Conservation (phyloP, 2,113 vertebrate genomes). For the Crotalus tigris region DNA sequence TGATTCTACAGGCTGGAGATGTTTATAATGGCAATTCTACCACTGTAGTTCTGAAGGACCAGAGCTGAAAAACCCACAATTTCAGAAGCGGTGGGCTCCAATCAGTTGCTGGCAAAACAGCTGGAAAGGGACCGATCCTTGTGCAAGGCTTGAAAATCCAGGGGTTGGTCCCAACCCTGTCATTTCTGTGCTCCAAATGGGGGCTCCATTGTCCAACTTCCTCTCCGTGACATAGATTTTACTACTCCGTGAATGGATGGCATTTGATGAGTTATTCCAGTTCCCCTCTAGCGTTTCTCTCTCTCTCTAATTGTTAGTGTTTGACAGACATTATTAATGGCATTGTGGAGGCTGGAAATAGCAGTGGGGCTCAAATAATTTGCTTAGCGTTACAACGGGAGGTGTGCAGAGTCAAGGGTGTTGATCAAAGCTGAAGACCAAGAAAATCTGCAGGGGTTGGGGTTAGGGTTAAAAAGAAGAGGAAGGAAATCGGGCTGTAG, state of each 20-base stretch:
- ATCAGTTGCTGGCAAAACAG: background rate
- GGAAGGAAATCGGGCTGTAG: accelerated
- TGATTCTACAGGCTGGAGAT: background rate
- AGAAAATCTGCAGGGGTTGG: background rate
- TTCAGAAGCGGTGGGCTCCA: background rate
- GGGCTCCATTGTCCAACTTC: background rate
- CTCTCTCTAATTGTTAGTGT: background rate
- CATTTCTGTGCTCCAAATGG: background rate
- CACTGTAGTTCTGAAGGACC: background rate
- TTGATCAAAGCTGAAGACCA: background rate
- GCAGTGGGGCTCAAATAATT: background rate
- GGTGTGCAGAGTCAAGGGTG: background rate
- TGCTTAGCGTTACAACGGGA: background rate
- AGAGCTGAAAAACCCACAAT: background rate
- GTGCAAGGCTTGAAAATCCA: no score
- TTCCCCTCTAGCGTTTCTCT: background rate
- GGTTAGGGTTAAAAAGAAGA: background rate
- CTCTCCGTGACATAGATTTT: background rate
- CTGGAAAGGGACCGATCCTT: background rate
- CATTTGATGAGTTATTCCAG: background rate
- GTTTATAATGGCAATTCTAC: no score
- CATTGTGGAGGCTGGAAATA: background rate
- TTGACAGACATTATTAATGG: background rate
- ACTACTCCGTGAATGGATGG: background rate
- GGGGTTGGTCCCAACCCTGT: background rate